Conservation (phyloP, 1,140 invertebrate species). For the Drosophila kanapiae region DNA sequence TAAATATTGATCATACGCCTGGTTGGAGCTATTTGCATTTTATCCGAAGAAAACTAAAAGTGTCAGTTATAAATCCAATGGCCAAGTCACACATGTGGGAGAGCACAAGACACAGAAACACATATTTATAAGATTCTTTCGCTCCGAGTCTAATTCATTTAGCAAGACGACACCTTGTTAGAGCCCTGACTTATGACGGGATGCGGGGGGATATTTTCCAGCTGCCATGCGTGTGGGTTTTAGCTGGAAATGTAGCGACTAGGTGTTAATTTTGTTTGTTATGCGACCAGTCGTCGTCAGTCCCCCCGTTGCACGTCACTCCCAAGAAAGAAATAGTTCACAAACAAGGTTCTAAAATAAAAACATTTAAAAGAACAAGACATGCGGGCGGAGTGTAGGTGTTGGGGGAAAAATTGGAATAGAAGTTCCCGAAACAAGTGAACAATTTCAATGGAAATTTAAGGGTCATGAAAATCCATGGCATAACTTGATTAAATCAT, state of each 20-base stretch:
- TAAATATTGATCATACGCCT: slow-evolving; percentile 68
- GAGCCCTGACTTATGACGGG: slow-evolving; percentile 49
- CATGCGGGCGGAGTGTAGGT: slow-evolving; percentile 57
- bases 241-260: slow-evolving; percentile 77
- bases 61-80: slow-evolving; percentile 64
- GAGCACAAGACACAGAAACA: slow-evolving; percentile 8
- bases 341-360: slow-evolving; percentile 29
- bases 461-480: not conserved
- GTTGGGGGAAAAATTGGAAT: slow-evolving; percentile 7
- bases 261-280: slow-evolving; percentile 78
- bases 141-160: slow-evolving; percentile 70
- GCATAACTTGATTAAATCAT: not conserved
- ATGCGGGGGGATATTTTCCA: slow-evolving; percentile 20
- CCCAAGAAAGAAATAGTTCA: slow-evolving; percentile 59
- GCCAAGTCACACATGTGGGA: slow-evolving; percentile 16
- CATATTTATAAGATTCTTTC: slow-evolving; percentile 49
- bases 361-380: slow-evolving; percentile 53
- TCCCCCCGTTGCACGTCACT: not conserved
- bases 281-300: slow-evolving; percentile 13
- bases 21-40: slow-evolving; percentile 70
- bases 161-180: slow-evolving; percentile 80
- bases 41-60: slow-evolving; percentile 68
- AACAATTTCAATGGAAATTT: slow-evolving; percentile 42
- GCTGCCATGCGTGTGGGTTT: slow-evolving; percentile 41
- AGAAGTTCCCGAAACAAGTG: slow-evolving; percentile 7